Evolutionary conservation across 2,113 vertebrate species (phyloP), one percentile per base, ranked within the genome.

Genomic region (Pollimyrus isidori): DNA sequence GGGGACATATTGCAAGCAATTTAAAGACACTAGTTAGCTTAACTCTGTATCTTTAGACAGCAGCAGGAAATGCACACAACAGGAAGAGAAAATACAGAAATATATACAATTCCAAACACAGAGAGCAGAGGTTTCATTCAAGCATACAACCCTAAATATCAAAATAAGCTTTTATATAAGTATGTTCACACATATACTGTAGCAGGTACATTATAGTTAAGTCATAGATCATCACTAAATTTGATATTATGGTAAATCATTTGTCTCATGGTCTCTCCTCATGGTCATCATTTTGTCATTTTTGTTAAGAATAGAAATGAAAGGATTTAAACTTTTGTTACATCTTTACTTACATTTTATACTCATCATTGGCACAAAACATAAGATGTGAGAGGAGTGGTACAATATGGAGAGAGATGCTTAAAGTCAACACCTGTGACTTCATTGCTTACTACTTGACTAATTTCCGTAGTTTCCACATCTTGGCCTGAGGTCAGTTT

Each of bases 391-490:
- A 23, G 39, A 84, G 17, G 45, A 23, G 21, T 42, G 23, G 23
- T 89, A 93, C 92, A 90, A 92, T 92, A 91, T 93, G 85, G 92
- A 92, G 92, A 94, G 93, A 94, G 95, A 95, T 86, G 48, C 80
- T 90, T 86, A 90, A 86, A 80, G 45, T 9, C 73, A 80, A 42
- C 39, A 39, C 45, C 45, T 84, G n/a, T 84, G 19, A 84, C 82
- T 46, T 48, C 45, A 48, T 84, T 48, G 21, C 76, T 48, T 84
- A 84, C 82, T 84, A 26, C 88, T 94, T 65, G 88, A 94, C 92
- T 94, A 94, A 94, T 95, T 94, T 93, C 89, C 80, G 91, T 56
- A 86, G 90, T 94, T 93, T 94, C 90, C 92, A 92, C 90, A 93
- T 89, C 89, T 89, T 92, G 91, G 92, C 94, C 93, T 94, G 91